phyloP scores from a whole-genome alignment of 2,888 invertebrate species.

The Pachliopta kotzebuea region DNA sequence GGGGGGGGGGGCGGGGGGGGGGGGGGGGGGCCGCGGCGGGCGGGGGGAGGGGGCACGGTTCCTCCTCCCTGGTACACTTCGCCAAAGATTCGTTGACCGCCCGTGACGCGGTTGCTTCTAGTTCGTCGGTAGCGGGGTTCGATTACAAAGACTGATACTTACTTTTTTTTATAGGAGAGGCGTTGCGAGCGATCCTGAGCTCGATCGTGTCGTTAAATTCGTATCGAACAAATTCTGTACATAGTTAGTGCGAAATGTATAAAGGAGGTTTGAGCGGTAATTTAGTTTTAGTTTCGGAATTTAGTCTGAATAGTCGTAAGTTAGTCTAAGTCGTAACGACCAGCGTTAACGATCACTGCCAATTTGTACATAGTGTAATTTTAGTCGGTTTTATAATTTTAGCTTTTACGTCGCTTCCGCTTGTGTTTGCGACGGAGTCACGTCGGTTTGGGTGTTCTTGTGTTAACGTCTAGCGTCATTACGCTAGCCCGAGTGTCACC shows the following conservation, averaged over 20 bases:
- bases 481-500: constrained; percentile 43
- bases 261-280: constrained; percentile 45
- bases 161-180: constrained; percentile 66
- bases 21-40: constrained; percentile 42
- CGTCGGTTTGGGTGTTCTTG: constrained; percentile 22
- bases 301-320: constrained; percentile 60
- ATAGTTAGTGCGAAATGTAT: constrained; percentile 61
- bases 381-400: constrained; percentile 38
- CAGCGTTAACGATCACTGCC: constrained; percentile 75
- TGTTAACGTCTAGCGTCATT: constrained; percentile 11
- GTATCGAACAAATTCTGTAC: constrained; percentile 57
- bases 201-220: constrained; percentile 40
- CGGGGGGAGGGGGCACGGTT: constrained; percentile 23
- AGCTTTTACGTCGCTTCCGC: constrained; percentile 29
- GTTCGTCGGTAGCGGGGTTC: constrained; percentile 49
- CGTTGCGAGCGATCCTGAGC: constrained; percentile 35
- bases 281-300: constrained; percentile 45
- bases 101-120: constrained; percentile 42
- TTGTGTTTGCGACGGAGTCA: not conserved
- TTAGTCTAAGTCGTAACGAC: constrained; percentile 55
- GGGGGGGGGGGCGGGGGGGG: not conserved
- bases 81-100: constrained; percentile 65
- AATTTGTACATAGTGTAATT: constrained; percentile 65
- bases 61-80: constrained; percentile 42
- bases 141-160: constrained; percentile 75